Conservation (phyloP, 2,888 invertebrate species). For the Catotricha subobsoleta region DNA sequence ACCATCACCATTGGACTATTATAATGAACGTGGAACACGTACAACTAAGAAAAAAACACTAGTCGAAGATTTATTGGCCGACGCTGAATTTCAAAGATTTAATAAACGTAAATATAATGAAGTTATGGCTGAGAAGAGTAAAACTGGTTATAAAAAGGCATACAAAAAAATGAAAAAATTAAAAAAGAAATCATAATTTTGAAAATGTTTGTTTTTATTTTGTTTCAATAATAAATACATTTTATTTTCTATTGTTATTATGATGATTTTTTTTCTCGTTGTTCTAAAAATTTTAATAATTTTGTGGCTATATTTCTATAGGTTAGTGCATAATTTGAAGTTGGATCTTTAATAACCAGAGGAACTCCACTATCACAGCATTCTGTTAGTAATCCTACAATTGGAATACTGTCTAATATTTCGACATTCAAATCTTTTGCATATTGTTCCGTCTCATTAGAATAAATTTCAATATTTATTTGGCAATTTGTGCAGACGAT, state of each 20-base stretch:
- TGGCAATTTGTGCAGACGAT: constrained; percentile 62
- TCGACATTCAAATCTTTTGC: constrained; percentile 45
- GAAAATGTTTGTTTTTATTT: neutral
- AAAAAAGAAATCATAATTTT: constrained; percentile 32
- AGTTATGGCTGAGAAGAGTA: constrained; percentile 51
- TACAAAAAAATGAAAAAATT: constrained; percentile 57
- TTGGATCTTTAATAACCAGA: constrained; percentile 19
- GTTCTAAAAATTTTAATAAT: constrained; percentile 12
- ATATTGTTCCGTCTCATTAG: constrained; percentile 40
- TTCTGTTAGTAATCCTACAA: constrained; percentile 22
- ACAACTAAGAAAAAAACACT: constrained; percentile 76
- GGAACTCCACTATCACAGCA: constrained; percentile 26
- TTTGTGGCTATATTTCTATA: constrained; percentile 15
- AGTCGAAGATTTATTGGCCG: constrained; percentile 83
- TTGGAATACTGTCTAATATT: constrained; percentile 40
- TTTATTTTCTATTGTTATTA: neutral
- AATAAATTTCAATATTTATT: constrained; percentile 53
- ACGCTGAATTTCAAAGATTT: constrained; percentile 66
- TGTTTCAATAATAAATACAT: neutral
- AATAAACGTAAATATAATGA: constrained; percentile 66
- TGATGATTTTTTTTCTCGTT: neutral
- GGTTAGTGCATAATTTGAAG: constrained; percentile 20
- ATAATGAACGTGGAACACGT: constrained; percentile 53
- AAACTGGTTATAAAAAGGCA: constrained; percentile 51
- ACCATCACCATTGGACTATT: constrained; percentile 76